Base-by-base conservation (phyloP, 2,113 vertebrate species). In the Zosterops borbonicus region DNA sequence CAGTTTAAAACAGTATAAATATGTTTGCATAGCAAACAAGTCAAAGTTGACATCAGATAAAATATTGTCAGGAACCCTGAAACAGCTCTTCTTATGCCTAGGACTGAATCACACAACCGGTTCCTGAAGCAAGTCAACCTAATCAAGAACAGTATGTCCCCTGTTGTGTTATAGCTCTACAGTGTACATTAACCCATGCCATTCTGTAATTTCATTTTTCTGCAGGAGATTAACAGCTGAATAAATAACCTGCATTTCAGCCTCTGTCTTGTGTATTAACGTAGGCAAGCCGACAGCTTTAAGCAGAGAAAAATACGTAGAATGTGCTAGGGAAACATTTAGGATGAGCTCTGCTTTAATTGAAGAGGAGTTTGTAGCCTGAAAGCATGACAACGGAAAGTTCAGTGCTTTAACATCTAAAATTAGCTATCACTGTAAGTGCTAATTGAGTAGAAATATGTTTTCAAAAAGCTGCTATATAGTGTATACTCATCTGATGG, bases 371-470 rank as follows among this genome's bases (percentile, higher is more conserved):
- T 90, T 60, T 0, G 0, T 81, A 71, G 90, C 60, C 49, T 93
- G 69, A 83, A 90, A 86, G 79, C 56, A 64, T 28, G 60, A 87
- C 69, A 94, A 68, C 35, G 76, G 63, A 69, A 78, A 94, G 64
- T 90, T 95, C 83, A 84, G 31, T 87, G 83, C 83, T 92, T 89
- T 87, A 93, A 71, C 93, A 87, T 62, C 83, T 94, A 92, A 90
- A 95, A 84, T 92, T 89, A 96, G 65, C 77, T 87, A 69, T 81
- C 49, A 4, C 35, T 79, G 8, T 29, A 82, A 46, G 49, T 90
- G 83, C 58, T 95, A 93, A 96, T 64, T 84, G 86, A 92, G 64
- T 60, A 92, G 88, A 92, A 93, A 89, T 31, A 28, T 78, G 39
- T 82, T 96, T 89, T 92, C 31, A 69, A 76, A 84, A 95, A 93